Base-by-base conservation (phyloP, 2,113 vertebrate genomes). In the Nannospalax galili region DNA sequence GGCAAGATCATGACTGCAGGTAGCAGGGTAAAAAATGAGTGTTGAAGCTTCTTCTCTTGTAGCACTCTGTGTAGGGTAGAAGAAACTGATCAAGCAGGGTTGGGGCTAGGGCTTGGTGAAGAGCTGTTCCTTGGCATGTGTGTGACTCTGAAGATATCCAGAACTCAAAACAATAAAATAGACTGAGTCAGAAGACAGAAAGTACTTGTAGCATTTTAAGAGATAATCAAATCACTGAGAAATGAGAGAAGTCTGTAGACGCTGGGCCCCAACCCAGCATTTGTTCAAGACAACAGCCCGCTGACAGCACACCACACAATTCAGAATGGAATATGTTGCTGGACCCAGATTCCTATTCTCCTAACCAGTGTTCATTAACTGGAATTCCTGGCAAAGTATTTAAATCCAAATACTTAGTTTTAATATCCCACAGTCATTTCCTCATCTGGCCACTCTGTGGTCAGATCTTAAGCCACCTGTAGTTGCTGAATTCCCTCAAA, bases 271-370 rank as follows among this genome's bases (percentile, higher is more conserved):
- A 37, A 8, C 26, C 87, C 45, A 88, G 35, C 17, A n/a, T n/a
- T 0, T 5, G 7, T n/a, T 28, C 0, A 11, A 12, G 56, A 15
- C 16, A 35, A 20, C 19, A 32, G 56, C 20, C 65, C 14, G 0
- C 16, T 9, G 2, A 35, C 2, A 42, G 17, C 16, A 19, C 15
- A 26, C 7, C 32, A 7, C 11, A 35, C 65, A 11, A 6, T 1
- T 2, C 11, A 19, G 62, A 40, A 17, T 5, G 3, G 11, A 86
- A 78, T 17, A 10, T 9, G 0, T 19, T 40, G 22, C 32, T 52
- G 72, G 26, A 56, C 28, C 32, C 62, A 72, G 20, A 64, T n/a
- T 30, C 45, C 58, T 45, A 65, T 56, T 32, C n/a, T 72, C 58
- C 58, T 74, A 56, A 74, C 30, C n/a, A 48, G 15, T 52, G n/a